Evolutionary conservation across 2,888 invertebrate genomes (phyloP).

Genomic region (Xiphydria camelus): DNA sequence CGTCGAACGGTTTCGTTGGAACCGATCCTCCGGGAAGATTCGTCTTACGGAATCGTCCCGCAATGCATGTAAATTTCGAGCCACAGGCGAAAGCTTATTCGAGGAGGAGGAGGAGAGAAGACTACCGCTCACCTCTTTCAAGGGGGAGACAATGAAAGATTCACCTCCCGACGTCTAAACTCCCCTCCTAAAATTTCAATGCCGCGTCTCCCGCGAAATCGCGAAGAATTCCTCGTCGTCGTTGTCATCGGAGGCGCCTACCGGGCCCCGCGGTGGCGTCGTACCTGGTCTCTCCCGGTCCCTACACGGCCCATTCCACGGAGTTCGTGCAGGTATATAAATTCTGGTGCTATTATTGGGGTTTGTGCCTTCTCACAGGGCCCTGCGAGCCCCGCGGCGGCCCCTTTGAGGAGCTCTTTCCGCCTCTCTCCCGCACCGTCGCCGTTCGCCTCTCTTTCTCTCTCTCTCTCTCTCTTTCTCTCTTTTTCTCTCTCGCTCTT

Average conservation of each 20-base stretch:
- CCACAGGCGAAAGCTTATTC: no score
- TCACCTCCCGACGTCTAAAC: no score
- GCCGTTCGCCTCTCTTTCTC: constrained; percentile 29
- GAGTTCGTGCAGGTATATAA: constrained; percentile 56
- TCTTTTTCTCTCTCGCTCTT: constrained; percentile 21
- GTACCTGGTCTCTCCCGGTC: constrained; percentile 6
- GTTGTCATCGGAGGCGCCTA: constrained; percentile 13
- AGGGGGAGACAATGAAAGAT: no score
- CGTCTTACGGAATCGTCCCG: no score
- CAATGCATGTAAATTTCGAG: no score
- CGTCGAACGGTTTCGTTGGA: no score
- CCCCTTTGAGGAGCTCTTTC: constrained; percentile 45
- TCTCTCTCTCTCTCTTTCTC: constrained; percentile 25
- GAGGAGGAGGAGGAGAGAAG: no score
- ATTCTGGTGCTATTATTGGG: constrained; percentile 58
- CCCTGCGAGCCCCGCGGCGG: constrained; percentile 44
- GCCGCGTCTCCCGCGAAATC: no score
- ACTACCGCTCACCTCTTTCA: no score
- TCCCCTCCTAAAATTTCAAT: no score
- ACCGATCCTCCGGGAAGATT: no score
- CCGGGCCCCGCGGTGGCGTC: constrained; percentile 3
- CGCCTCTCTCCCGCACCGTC: constrained; percentile 31
- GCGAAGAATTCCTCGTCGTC: no score
- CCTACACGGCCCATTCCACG: constrained; percentile 40
- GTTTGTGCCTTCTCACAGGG: constrained; percentile 52